A percentile compares a stretch with the other conserved stretches of the same genome.
These are phyloP conservation scores for Caenorhabditis sulstoni DNA, from an alignment of 2,888 invertebrate species.

Conservation along the genomic window DNA sequence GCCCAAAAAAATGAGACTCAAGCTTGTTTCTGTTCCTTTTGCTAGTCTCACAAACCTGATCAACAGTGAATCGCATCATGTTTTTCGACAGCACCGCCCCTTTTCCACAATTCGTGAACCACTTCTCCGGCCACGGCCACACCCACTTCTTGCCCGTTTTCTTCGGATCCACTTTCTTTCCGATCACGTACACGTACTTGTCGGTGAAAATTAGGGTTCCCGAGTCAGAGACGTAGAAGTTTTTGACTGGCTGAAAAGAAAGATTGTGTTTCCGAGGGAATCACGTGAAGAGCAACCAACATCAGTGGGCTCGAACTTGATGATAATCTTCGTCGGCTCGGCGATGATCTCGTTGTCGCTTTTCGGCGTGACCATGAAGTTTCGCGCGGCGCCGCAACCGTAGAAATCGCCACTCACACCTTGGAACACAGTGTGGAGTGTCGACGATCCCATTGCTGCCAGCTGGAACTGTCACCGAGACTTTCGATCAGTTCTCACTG, in stretches of 20 bases:
- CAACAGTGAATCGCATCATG: constrained; percentile 5
- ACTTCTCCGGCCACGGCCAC: constrained; percentile 7
- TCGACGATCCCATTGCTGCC: constrained; percentile 5
- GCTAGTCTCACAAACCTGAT: background rate
- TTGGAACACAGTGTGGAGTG: constrained; percentile 16
- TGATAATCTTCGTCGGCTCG: constrained; percentile 1
- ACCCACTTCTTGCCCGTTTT: constrained; percentile 7
- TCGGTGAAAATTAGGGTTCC: constrained; percentile 16
- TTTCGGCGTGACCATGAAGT: constrained; percentile 11
- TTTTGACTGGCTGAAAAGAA: constrained; percentile 1
- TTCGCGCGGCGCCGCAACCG: constrained; percentile 19
- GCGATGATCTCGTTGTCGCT: background rate
- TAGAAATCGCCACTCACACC: constrained; percentile 12
- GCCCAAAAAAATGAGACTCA: no score
- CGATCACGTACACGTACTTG: constrained; percentile 6
- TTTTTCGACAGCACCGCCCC: constrained; percentile 11
- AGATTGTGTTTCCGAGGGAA: background rate
- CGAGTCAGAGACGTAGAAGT: constrained; percentile 6
- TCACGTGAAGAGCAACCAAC: no score
- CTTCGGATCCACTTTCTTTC: constrained; percentile 13
- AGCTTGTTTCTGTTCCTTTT: no score
- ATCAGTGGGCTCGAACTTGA: constrained; percentile 27
- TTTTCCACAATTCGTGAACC: constrained; percentile 7
- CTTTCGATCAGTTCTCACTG: no score
- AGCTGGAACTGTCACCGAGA: constrained; percentile 9